phyloP scores from a whole-genome alignment of 2,113 vertebrate species.

The Trematocara nigrifrons region DNA sequence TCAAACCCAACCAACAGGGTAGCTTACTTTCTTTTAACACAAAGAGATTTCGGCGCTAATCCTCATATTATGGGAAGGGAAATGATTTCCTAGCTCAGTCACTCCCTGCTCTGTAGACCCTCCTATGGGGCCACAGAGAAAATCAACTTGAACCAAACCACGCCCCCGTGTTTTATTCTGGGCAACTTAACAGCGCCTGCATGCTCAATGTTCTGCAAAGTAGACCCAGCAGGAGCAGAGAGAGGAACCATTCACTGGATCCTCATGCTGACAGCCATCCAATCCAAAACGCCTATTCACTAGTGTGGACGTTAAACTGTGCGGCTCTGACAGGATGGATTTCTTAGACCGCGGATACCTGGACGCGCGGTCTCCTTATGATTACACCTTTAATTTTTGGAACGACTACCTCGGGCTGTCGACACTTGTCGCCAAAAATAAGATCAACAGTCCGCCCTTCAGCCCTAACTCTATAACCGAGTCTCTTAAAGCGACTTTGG shows the following conservation, averaged over 20 bases:
- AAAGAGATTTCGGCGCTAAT: neutral
- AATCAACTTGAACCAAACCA: constrained; percentile 47
- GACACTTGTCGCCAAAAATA: constrained; percentile 69
- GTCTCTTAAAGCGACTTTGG: constrained; percentile 77
- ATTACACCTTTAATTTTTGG: constrained; percentile 82
- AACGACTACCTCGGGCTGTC: constrained; percentile 80
- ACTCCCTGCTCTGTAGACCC: neutral
- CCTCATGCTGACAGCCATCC: constrained; percentile 37
- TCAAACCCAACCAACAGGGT: neutral
- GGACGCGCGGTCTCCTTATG: constrained; percentile 69
- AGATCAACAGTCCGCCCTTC: constrained; percentile 49
- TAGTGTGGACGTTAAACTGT: neutral
- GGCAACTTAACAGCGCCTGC: constrained; percentile 40
- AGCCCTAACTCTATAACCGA: constrained; percentile 75
- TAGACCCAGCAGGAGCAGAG: neutral
- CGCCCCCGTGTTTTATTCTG: constrained; percentile 54
- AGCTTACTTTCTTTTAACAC: neutral
- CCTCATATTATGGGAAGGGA: neutral
- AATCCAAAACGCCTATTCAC: neutral
- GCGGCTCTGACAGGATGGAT: constrained; percentile 62
- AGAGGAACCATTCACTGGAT: neutral
- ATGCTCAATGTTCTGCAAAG: constrained; percentile 26
- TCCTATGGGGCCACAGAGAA: constrained; percentile 16
- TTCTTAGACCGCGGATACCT: constrained; percentile 71
- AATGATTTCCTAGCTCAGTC: neutral